These are phyloP conservation scores for sheep (Ovis aries) DNA, from an alignment of 2,113 vertebrate species.

Conservation along the genomic window DNA sequence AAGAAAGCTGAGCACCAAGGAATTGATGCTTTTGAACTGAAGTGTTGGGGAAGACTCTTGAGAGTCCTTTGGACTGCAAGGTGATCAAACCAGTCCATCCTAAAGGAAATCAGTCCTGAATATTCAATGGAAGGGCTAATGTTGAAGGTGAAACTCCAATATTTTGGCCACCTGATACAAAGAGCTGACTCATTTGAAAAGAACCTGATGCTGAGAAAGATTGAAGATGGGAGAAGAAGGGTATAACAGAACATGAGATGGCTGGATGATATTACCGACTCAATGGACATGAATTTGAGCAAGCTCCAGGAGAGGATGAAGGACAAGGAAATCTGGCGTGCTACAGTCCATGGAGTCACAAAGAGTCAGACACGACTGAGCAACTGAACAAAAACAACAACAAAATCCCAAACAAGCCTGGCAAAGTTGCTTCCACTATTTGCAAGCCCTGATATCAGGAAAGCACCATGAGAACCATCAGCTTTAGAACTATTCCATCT, in stretches of 20 bases:
- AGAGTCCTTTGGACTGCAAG: neutral
- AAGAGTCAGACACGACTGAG: neutral
- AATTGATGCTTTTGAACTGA: neutral
- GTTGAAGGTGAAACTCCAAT: neutral
- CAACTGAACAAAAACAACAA: neutral
- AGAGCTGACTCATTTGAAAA: neutral
- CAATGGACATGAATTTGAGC: neutral
- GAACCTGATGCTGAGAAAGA: neutral
- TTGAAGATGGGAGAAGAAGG: neutral
- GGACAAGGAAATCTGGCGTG: neutral
- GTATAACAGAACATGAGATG: neutral
- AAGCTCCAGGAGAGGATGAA: neutral
- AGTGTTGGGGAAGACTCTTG: neutral
- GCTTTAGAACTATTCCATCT: neutral
- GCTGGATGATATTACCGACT: neutral
- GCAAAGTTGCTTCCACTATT: neutral
- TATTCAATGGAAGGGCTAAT: neutral
- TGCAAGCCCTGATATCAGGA: neutral
- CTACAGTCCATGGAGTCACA: neutral
- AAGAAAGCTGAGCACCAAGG: neutral
- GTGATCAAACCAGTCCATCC: neutral
- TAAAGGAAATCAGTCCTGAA: neutral
- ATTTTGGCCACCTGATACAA: neutral
- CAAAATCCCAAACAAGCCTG: neutral
- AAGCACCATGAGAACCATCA: neutral